A percentile compares a stretch with the other conserved stretches of the same genome.
Conservation (phyloP, 2,888 invertebrate genomes). For the Siphlonurus alternatus region DNA sequence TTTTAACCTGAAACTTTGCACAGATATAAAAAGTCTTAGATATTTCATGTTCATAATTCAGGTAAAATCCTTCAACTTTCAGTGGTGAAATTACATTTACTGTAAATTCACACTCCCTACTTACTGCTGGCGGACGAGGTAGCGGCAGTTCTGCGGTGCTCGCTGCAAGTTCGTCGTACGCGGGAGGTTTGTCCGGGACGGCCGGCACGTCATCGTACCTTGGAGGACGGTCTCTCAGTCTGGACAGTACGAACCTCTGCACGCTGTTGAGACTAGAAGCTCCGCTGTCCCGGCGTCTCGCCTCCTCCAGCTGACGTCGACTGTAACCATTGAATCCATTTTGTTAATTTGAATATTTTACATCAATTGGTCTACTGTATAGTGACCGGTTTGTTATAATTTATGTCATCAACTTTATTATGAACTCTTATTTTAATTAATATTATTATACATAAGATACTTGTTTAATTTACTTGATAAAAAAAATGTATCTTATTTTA, state of each 20-base stretch:
- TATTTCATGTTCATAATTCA: too few species aligned
- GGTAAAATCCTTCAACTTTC: too few species aligned
- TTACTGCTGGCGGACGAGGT: neutral
- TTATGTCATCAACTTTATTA: too few species aligned
- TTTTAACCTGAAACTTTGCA: too few species aligned
- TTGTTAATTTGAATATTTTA: neutral
- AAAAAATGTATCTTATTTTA: too few species aligned
- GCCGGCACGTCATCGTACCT: conserved; percentile 20
- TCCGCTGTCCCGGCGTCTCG: neutral
- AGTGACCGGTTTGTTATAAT: too few species aligned
- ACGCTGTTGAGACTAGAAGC: conserved; percentile 15
- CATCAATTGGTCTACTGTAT: neutral
- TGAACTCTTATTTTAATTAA: too few species aligned
- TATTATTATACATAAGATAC: too few species aligned
- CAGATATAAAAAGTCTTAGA: too few species aligned
- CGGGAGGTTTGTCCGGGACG: conserved; percentile 19
- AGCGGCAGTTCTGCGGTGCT: neutral
- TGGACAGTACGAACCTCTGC: conserved; percentile 17
- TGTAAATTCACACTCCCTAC: too few species aligned
- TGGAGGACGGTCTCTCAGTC: conserved; percentile 22
- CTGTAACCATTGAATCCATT: neutral
- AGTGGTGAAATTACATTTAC: too few species aligned
- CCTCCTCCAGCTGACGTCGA: neutral
- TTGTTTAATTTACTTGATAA: too few species aligned
- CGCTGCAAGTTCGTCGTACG: conserved; percentile 14